Conservation (phyloP, 2,797 vertebrate species). For the Pterois miles region DNA sequence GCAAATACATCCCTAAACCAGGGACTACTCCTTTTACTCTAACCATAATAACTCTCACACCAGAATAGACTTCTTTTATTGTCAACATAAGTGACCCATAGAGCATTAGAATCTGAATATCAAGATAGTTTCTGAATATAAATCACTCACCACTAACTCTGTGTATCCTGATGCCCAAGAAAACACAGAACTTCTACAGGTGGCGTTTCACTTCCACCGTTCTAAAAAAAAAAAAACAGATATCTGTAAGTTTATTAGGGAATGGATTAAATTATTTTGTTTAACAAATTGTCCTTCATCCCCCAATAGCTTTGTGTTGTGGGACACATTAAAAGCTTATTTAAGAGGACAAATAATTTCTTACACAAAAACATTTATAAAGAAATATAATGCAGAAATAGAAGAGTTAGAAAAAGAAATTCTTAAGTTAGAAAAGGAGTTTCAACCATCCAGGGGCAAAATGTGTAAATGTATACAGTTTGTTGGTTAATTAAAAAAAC, state of each 20-base stretch:
- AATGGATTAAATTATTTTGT: background rate
- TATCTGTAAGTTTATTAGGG: background rate
- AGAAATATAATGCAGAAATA: background rate
- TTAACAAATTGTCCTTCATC: background rate
- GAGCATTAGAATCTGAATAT: background rate
- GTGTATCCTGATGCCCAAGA: background rate
- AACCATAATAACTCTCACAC: background rate
- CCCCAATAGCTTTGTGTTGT: background rate
- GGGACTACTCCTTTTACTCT: background rate
- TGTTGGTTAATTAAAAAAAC: background rate
- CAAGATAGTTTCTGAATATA: background rate
- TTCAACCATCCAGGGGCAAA: background rate
- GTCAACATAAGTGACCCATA: background rate
- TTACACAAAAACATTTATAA: background rate
- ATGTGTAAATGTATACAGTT: background rate
- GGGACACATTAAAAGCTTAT: background rate
- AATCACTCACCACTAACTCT: no score
- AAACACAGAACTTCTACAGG: background rate
- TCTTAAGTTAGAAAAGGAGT: background rate
- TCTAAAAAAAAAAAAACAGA: background rate
- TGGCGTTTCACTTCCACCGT: background rate
- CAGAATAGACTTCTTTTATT: background rate
- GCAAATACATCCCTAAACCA: background rate
- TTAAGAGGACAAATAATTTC: background rate
- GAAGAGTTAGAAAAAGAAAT: background rate